These are phyloP conservation scores for Nudaria mundana DNA, from an alignment of 2,888 invertebrate species.

Conservation along the genomic window DNA sequence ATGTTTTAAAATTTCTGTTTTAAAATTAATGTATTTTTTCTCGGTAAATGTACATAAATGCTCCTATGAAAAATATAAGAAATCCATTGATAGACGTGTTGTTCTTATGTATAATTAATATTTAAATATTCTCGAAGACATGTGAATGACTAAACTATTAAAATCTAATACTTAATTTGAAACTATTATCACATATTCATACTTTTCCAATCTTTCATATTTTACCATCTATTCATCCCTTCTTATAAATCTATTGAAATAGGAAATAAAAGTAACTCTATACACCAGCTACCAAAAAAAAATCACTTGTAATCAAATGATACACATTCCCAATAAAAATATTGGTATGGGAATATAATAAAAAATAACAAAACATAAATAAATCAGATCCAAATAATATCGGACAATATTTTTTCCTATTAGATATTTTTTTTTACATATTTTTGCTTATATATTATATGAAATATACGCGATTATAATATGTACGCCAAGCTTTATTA, in stretches of 20 bases:
- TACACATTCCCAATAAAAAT: too few species aligned
- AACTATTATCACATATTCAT: constrained; percentile 74
- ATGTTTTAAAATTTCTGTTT: too few species aligned
- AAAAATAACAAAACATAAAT: neutral
- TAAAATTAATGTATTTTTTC: constrained; percentile 1
- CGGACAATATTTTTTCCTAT: neutral
- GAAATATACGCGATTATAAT: constrained; percentile 7
- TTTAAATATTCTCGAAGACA: constrained; percentile 37
- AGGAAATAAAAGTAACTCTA: too few species aligned
- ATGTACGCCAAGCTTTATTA: constrained; percentile 38
- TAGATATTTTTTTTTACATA: neutral
- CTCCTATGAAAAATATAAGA: constrained; percentile 61
- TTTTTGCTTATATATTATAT: neutral
- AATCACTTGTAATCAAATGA: too few species aligned
- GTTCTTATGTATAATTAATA: constrained; percentile 31
- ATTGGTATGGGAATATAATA: neutral
- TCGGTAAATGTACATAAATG: constrained; percentile 54
- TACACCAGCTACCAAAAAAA: constrained; percentile 6
- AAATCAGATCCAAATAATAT: constrained; percentile 22
- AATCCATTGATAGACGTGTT: constrained; percentile 47
- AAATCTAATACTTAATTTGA: constrained; percentile 51
- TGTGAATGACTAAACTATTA: constrained; percentile 42
- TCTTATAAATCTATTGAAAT: constrained; percentile 18
- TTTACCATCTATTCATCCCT: constrained; percentile 29
- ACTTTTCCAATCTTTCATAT: constrained; percentile 34